Percentiles rank a stretch among this genome's conserved stretches.
These are phyloP conservation scores for Eutolmus rufibarbis DNA, from an alignment of 2,888 invertebrate species.

Conservation along the genomic window DNA sequence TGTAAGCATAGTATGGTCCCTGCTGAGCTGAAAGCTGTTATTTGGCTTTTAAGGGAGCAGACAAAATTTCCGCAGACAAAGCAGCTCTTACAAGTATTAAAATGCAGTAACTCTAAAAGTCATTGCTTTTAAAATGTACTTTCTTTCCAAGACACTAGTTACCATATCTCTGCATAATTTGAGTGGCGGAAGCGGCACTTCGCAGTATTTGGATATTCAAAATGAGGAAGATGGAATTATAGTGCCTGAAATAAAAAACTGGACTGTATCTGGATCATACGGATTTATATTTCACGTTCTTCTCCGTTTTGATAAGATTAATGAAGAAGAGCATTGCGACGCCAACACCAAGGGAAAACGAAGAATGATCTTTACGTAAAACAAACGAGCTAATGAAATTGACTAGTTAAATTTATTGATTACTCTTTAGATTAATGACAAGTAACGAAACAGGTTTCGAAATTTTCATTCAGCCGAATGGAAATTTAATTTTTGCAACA, in stretches of 20 bases:
- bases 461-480: constrained; percentile 67
- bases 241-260: constrained; percentile 67
- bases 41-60: constrained; percentile 59
- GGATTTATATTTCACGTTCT: constrained; percentile 70
- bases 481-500: constrained; percentile 67
- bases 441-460: constrained; percentile 67
- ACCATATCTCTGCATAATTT: constrained; percentile 58
- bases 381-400: constrained; percentile 49
- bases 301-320: constrained; percentile 63
- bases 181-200: constrained; percentile 60
- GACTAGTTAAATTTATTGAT: neutral
- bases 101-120: neutral
- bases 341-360: constrained; percentile 52
- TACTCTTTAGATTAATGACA: constrained; percentile 63
- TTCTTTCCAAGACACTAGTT: constrained; percentile 55
- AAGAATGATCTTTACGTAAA: constrained; percentile 65
- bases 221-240: constrained; percentile 64
- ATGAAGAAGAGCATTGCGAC: constrained; percentile 35
- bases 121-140: neutral
- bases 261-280: constrained; percentile 66
- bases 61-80: constrained; percentile 57
- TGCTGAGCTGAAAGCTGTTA: constrained; percentile 67
- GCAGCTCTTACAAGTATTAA: constrained; percentile 58
- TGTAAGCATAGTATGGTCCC: constrained; percentile 67
- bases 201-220: constrained; percentile 66